A percentile compares a stretch with the other conserved stretches of the same genome.
Evolutionary conservation across 1,140 invertebrate species (phyloP).

Genomic region (Cyrtorhinus lividipennis): DNA sequence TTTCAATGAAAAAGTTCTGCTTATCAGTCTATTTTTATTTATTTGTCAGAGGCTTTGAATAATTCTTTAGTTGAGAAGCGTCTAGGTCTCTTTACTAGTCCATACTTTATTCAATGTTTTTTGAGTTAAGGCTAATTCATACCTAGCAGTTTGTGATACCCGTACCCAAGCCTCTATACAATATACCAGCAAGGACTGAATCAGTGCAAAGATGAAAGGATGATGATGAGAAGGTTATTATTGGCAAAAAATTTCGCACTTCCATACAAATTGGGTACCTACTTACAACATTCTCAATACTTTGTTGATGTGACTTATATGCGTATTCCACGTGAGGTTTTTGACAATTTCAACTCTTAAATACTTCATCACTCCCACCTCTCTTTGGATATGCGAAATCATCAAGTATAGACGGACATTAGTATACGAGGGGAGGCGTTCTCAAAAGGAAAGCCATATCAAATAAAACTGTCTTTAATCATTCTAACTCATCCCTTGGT

Average conservation of each 20-base stretch:
- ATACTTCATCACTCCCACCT: background rate
- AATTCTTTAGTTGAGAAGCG: too few relatives aligned
- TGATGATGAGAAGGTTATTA: too few relatives aligned
- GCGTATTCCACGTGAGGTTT: background rate
- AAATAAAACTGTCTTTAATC: too few relatives aligned
- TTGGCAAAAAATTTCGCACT: background rate
- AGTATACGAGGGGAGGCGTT: background rate
- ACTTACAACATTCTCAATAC: background rate
- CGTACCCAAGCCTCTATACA: background rate
- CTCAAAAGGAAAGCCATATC: background rate
- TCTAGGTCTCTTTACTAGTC: too few relatives aligned
- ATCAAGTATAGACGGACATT: background rate
- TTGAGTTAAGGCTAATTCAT: background rate
- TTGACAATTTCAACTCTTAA: background rate
- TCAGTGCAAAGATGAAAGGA: background rate
- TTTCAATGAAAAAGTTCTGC: too few relatives aligned
- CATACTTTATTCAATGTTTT: background rate
- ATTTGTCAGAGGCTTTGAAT: too few relatives aligned
- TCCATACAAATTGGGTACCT: background rate
- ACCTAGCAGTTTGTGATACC: background rate
- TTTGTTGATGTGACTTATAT: background rate
- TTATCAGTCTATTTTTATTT: too few relatives aligned
- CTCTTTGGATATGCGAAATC: background rate
- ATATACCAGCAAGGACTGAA: background rate
- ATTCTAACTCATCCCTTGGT: too few relatives aligned